Evolutionary conservation across 23 tunicate genomes (phyloP).

Genomic region (Aplidium turbinatum): DNA sequence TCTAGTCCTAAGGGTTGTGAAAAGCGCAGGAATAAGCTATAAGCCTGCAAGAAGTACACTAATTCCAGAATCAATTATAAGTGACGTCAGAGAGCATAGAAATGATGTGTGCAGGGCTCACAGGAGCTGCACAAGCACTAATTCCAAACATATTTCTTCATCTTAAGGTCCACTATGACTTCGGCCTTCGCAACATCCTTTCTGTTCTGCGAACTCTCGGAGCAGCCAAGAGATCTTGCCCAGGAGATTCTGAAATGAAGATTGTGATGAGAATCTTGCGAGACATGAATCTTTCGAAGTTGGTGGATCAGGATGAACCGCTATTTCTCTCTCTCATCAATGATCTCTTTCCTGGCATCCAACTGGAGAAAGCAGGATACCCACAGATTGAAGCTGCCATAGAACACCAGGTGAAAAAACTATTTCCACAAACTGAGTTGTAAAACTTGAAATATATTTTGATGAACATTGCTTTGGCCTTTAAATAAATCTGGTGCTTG

Average conservation of each 20-base stretch:
- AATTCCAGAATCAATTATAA: too few relatives aligned
- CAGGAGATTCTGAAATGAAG: conserved; percentile 95
- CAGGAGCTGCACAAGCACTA: too few relatives aligned
- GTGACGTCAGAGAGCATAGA: too few relatives aligned
- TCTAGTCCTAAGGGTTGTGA: too few relatives aligned
- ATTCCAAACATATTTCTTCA: too few relatives aligned
- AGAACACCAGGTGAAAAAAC: conserved; percentile 60
- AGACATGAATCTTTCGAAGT: conserved; percentile 95
- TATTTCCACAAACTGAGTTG: background rate
- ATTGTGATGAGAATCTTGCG: conserved; percentile 96
- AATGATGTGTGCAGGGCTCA: too few relatives aligned
- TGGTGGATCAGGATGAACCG: conserved; percentile 98
- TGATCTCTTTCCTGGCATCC: conserved; percentile 93
- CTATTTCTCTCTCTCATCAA: conserved; percentile 93
- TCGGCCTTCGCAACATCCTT: conserved; percentile 94
- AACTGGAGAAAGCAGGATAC: conserved; percentile 90
- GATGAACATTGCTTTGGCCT: too few relatives aligned
- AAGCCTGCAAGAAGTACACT: too few relatives aligned
- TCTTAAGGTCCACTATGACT: conserved; percentile 94
- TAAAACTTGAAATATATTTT: too few relatives aligned
- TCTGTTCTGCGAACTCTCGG: conserved; percentile 97
- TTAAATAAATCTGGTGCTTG: too few relatives aligned
- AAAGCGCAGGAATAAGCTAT: too few relatives aligned
- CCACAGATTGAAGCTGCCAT: conserved; percentile 94
- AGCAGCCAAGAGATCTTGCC: conserved; percentile 87